Conservation (phyloP, 2,797 vertebrate genomes). For the Synanceia verrucosa region DNA sequence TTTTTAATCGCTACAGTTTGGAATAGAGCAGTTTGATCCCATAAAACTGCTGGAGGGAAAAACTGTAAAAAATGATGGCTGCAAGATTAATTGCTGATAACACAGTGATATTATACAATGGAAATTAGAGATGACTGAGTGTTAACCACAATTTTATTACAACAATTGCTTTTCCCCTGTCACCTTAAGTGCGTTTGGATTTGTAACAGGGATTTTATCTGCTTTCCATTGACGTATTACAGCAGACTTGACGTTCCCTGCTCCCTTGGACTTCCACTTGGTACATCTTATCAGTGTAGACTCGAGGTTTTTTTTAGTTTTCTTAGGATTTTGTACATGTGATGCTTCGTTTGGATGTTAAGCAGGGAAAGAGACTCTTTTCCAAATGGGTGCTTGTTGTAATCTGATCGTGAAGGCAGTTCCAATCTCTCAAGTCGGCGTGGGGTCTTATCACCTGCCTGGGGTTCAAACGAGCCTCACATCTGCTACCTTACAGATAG, state of each 20-base stretch:
- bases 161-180: slow-evolving; percentile 58
- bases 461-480: slow-evolving; percentile 52
- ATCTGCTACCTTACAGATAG: slow-evolving; percentile 71
- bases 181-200: slow-evolving; percentile 48
- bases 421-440: slow-evolving; percentile 58
- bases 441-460: slow-evolving; percentile 59
- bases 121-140: slow-evolving; percentile 60
- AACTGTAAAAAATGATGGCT: slow-evolving; percentile 30
- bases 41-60: slow-evolving; percentile 41
- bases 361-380: slow-evolving; percentile 43
- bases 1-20: slow-evolving; percentile 60
- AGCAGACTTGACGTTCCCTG: slow-evolving; percentile 30
- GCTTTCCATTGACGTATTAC: slow-evolving; percentile 49
- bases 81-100: slow-evolving; percentile 61
- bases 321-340: slow-evolving; percentile 8
- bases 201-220: slow-evolving; percentile 62
- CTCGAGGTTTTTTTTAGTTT: slow-evolving; percentile 17
- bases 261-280: slow-evolving; percentile 34
- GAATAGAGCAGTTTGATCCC: slow-evolving; percentile 52
- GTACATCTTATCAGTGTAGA: slow-evolving; percentile 57
- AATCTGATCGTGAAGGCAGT: slow-evolving; percentile 65
- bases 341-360: slow-evolving; percentile 48
- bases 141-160: slow-evolving; percentile 69
- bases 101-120: slow-evolving; percentile 50
- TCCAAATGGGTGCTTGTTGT: slow-evolving; percentile 62